phyloP scores from a whole-genome alignment of 2,797 vertebrate genomes.

The Parambassis ranga region DNA sequence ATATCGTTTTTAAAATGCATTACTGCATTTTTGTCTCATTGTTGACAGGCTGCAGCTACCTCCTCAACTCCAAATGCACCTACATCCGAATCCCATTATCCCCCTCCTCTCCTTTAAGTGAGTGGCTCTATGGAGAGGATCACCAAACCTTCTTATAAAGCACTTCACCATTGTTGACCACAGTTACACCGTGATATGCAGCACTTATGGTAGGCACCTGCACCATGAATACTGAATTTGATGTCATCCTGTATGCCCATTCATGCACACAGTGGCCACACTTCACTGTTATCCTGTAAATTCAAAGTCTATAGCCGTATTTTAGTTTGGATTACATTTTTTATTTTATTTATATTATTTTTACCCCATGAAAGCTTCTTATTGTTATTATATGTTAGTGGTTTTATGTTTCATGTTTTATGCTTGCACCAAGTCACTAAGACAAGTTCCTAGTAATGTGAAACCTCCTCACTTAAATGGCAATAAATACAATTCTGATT shows the following conservation, averaged over 20 bases:
- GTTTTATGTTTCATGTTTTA: too few relatives aligned
- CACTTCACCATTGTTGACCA: conserved; percentile 30
- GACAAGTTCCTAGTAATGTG: too few relatives aligned
- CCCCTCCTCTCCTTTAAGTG: conserved; percentile 8
- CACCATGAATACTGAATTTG: background rate
- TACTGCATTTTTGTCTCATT: conserved; percentile 68
- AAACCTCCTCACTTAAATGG: too few relatives aligned
- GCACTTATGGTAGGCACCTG: background rate
- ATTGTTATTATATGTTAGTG: too few relatives aligned
- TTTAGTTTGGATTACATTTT: too few relatives aligned
- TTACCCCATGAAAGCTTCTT: too few relatives aligned
- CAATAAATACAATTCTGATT: too few relatives aligned
- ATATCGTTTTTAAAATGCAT: too few relatives aligned
- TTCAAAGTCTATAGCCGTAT: too few relatives aligned
- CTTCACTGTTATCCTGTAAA: too few relatives aligned
- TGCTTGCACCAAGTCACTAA: too few relatives aligned
- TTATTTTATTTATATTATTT: too few relatives aligned
- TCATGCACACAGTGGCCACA: background rate
- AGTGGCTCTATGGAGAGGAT: conserved; percentile 14
- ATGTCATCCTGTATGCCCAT: conserved; percentile 13
- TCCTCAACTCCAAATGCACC: conserved; percentile 47
- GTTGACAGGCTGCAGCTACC: conserved; percentile 55
- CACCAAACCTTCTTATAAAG: conserved; percentile 4
- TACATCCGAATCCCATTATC: conserved; percentile 43
- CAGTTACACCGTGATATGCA: conserved; percentile 5